Percentiles rank a stretch among this genome's conserved stretches.
Conservation (phyloP, 2,113 vertebrate genomes). For the Erythrolamprus reginae region DNA sequence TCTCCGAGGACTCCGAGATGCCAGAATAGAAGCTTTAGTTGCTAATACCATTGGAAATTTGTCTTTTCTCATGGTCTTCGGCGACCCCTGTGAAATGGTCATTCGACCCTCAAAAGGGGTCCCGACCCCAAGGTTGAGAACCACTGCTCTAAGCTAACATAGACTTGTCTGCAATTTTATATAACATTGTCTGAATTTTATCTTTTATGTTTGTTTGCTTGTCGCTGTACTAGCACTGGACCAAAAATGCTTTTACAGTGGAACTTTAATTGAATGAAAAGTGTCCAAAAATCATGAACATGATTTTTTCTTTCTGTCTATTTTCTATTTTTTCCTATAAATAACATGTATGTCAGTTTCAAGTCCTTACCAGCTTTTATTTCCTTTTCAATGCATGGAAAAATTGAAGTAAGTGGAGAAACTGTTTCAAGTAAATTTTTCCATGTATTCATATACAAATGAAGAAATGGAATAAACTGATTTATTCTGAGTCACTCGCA, state of each 20-base stretch:
- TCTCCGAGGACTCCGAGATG: too few species aligned
- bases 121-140: too few species aligned
- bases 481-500: not conserved
- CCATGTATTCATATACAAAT: not conserved
- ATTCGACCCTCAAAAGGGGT: too few species aligned
- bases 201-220: not conserved
- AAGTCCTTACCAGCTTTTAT: not conserved
- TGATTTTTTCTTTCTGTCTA: not conserved
- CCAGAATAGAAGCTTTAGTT: too few species aligned
- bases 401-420: not conserved
- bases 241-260: not conserved
- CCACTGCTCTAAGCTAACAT: not conserved
- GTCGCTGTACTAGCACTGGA: not conserved
- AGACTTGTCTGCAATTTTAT: not conserved
- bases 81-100: too few species aligned
- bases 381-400: not conserved
- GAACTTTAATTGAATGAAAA: not conserved
- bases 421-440: not conserved
- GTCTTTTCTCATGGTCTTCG: too few species aligned
- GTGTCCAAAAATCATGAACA: not conserved
- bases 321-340: not conserved
- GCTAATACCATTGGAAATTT: too few species aligned
- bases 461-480: not conserved
- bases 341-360: not conserved
- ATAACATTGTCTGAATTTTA: not conserved